Base-by-base conservation (phyloP, 2,113 vertebrate species). In the Misgurnus mizolepis region DNA sequence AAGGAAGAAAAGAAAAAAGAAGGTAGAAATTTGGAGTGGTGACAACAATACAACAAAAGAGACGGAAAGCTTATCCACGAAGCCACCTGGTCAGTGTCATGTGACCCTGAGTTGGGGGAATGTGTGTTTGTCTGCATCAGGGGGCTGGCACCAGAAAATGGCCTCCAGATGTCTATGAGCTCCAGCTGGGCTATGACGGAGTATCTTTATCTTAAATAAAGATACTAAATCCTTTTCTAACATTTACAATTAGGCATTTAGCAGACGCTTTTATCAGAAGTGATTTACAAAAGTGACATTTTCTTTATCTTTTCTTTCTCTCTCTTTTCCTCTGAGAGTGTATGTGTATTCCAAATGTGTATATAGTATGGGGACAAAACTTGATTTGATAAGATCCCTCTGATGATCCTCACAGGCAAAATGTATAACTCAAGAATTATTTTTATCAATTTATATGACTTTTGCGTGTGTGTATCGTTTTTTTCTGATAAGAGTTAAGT, bases 81-180 rank as follows among this genome's bases (percentile, higher is more conserved):
- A 84, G 86, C 92, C 91, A 92, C 92, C 92, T 93, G 93, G 90
- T 82, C 49, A 45, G 82, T 74, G 86, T 92, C 90, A 75, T 87
- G 84, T 93, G 90, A 92, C 90, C 90, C 90, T 88, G 81, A 87
- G 78, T 69, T 56, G 64, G 87, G 84, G 85, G 84, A 84, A 77
- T 61, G 79, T 75, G 43, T 75, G 71, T 81, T 78, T 79, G 80
- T 82, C 70, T 79, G 80, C 73, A 84, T 60, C 17, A 41, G 74
- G 64, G 79, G 69, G 79, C 79, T 58, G 79, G 76, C 81, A 84
- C 80, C 55, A 77, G 82, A 86, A 88, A 92, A 92, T 92, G 82
- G 80, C 81, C 88, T 91, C 91, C 91, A 93, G 91, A 94, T 91
- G 91, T 86, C 86, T 90, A 69, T 73, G 53, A 67, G 66, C 75